These are phyloP conservation scores for Marmota monax DNA, from an alignment of 2,113 vertebrate genomes.

Conservation along the genomic window DNA sequence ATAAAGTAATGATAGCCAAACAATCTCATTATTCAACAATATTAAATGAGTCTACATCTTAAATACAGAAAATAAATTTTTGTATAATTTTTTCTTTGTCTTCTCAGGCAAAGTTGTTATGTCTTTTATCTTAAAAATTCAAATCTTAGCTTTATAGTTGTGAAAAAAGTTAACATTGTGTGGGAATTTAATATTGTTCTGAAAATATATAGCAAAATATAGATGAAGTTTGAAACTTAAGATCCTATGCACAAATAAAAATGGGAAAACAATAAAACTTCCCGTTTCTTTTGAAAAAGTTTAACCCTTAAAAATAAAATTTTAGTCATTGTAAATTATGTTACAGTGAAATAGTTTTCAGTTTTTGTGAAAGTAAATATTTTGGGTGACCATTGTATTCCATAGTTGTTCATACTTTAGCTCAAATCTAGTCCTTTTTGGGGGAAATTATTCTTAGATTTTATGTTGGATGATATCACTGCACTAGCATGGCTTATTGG, in stretches of 20 bases:
- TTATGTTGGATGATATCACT: not conserved
- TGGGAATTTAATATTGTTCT: constrained; percentile 34
- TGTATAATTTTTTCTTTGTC: not conserved
- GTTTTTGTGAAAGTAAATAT: constrained; percentile 6
- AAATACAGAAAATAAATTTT: not conserved
- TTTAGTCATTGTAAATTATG: not conserved
- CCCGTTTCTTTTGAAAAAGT: not conserved
- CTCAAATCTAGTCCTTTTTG: not conserved
- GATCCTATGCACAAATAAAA: not conserved
- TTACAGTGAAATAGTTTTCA: not conserved
- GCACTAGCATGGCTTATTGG: not conserved
- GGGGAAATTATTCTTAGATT: not conserved
- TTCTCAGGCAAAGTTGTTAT: not conserved
- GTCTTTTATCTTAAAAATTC: constrained; percentile 26
- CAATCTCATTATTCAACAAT: not conserved
- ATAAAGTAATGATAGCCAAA: not conserved
- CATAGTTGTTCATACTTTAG: not conserved
- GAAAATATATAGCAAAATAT: not conserved
- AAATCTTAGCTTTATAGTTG: constrained; percentile 12
- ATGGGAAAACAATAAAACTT: not conserved
- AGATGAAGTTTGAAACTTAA: constrained; percentile 10
- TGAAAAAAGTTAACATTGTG: not conserved
- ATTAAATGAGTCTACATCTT: not conserved
- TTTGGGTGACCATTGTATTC: not conserved
- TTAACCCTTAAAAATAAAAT: constrained; percentile 22